Evolutionary conservation across 2,888 invertebrate species (phyloP), one percentile per base, ranked within the genome.

Genomic region (Steromphala cineraria): DNA sequence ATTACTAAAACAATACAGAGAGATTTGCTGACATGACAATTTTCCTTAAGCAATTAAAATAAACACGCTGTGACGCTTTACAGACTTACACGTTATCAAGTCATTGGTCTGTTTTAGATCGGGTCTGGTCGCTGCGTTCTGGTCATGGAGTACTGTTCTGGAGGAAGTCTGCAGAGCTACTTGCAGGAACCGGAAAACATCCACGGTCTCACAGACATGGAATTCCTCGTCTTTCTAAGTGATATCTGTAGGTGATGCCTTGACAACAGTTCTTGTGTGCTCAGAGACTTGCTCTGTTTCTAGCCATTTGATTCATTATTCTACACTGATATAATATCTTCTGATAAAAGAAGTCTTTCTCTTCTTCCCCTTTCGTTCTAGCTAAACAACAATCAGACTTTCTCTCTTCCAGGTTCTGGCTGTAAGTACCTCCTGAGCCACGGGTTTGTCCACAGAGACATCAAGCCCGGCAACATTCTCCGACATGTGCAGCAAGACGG

Each of bases 401-500:
- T n/a, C n/a, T n/a, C n/a, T n/a, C n/a, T n/a, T n/a, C n/a, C 62
- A 84, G 84, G 79, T 53, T 76, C 80, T 5, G 84, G 82, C 10
- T 75, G 80, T 53, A 80, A 79, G 52, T 83, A 84, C 74, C 74
- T 84, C 31, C 81, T 81, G 1, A 40, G 19, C 15, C 62, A 81
- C 56, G 80, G 82, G 92, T 94, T 98, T 46, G 98, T 98, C 0
- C 98, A 98, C 93, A 95, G 98, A 83, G 98, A 98, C 93, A 94
- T 98, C 46, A 98, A 98, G 91, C 98, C 98, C 0, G 98, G 98
- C 8, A 98, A 98, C 91, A 98, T 98, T 24, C 97, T 98, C 97
- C 98, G 98, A 93, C 98, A 96, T 90, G 96, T 98, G 55, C 96
- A 96, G 74, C 97, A 97, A 89, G 98, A 98, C 94, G 98, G 97